A percentile compares a stretch with the other conserved stretches of the same genome.
These are phyloP conservation scores for Misgurnus anguillicaudatus DNA, from an alignment of 2,113 vertebrate genomes.

Conservation along the genomic window DNA sequence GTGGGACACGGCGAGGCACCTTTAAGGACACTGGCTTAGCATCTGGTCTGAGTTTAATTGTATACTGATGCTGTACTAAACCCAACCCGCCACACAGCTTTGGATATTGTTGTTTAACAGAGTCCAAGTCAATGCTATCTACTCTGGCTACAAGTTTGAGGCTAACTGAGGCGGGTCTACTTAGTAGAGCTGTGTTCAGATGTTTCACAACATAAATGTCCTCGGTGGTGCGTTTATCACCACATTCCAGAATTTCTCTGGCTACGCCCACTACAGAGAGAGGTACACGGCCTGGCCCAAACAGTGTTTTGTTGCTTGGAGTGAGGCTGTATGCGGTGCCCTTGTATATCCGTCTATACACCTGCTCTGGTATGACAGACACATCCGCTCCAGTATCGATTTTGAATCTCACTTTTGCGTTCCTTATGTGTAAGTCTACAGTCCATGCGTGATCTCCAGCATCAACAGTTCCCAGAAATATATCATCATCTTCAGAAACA, in stretches of 20 bases:
- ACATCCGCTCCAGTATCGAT: conserved; percentile 22
- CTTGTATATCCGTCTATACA: too few species aligned
- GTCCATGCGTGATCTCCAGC: neutral
- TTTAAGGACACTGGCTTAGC: conserved; percentile 7
- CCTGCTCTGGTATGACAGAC: neutral
- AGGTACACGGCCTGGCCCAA: too few species aligned
- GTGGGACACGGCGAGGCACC: conserved; percentile 13
- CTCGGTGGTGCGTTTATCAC: too few species aligned
- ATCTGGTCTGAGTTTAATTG: neutral
- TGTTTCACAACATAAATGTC: too few species aligned
- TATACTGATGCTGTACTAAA: neutral
- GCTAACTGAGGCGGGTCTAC: neutral
- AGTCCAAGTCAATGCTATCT: neutral
- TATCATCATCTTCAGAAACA: too few species aligned
- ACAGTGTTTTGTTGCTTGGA: neutral
- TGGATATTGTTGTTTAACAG: neutral
- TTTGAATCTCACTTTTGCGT: conserved; percentile 2
- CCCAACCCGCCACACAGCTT: neutral
- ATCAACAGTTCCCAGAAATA: neutral
- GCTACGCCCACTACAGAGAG: too few species aligned
- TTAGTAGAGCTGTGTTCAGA: neutral
- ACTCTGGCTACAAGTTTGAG: neutral
- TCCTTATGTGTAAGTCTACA: neutral
- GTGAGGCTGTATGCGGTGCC: too few species aligned
- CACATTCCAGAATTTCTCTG: too few species aligned